These are phyloP conservation scores for Thelaira solivaga DNA, from an alignment of 2,888 invertebrate species.

Conservation along the genomic window DNA sequence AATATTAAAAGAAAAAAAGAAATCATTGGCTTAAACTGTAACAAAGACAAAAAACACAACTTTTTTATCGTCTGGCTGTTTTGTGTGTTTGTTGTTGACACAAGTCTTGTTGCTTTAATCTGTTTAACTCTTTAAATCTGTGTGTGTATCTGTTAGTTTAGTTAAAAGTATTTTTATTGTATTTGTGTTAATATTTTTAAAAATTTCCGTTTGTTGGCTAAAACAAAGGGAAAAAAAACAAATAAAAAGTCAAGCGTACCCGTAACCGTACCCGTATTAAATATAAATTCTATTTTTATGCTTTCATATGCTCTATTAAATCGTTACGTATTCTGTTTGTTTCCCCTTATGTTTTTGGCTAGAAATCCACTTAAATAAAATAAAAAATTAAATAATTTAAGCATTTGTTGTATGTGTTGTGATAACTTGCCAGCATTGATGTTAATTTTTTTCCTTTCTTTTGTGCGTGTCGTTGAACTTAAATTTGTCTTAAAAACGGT, in stretches of 20 bases:
- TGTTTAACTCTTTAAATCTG: neutral
- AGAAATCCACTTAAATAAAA: constrained; percentile 9
- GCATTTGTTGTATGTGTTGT: constrained; percentile 40
- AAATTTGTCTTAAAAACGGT: no score
- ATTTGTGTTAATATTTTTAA: neutral
- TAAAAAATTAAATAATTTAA: constrained; percentile 33
- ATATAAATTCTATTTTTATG: neutral
- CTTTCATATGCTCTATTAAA: constrained; percentile 27
- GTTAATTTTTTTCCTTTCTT: no score
- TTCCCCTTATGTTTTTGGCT: constrained; percentile 13
- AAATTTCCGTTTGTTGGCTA: constrained; percentile 20
- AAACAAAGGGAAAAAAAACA: neutral
- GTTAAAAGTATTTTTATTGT: neutral
- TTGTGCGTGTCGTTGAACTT: no score
- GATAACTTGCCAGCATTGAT: constrained; percentile 42
- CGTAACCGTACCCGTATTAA: neutral
- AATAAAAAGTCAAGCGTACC: constrained; percentile 8
- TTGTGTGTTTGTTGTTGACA: no score
- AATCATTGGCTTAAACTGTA: constrained; percentile 40
- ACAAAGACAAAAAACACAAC: constrained; percentile 9
- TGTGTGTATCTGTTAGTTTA: neutral
- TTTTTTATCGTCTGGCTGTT: neutral
- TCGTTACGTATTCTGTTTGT: constrained; percentile 23
- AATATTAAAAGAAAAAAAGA: constrained; percentile 1
- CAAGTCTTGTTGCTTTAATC: neutral